Evolutionary conservation across 2,888 invertebrate species (phyloP), one percentile per base, ranked within the genome.

Genomic region (Sphinx pinastri): DNA sequence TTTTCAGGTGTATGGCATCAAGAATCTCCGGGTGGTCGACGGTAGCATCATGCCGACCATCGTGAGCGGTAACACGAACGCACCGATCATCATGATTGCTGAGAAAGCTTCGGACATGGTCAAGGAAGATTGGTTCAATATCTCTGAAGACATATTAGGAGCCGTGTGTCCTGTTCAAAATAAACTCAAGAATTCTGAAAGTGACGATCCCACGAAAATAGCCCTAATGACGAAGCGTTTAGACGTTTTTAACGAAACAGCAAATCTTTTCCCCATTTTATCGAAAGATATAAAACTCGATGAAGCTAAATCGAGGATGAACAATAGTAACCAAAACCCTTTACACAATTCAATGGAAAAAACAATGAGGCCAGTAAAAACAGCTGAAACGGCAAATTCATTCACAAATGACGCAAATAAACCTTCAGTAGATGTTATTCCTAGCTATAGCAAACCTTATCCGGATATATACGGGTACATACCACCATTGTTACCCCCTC

Each of bases 101-200:
- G 98, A 98, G 82, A 97, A 97, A 80, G 97, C 96, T 0, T 94
- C 97, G 0, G 97, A 98, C 80, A 95, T 98, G 95, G 97, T 98
- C 76, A 97, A 97, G 83, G 95, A 96, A 83, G 96, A 97, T 75
- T 97, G 97, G 96, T 73, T 75, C 11, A 82, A 83, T 25, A 71
- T 70, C 2, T 68, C 57, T 4, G 67, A 68, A 51, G 76, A 82
- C n/a, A 78, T 81, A 25, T 25, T 25, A 67, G 73, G 77, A 51
- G 70, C 75, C 8, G 74, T 73, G 0, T 88, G 86, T 58, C 76
- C 79, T 5, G 59, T 74, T 2, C 74, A 77, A 69, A 75, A 76
- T 59, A 71, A 77, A 16, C 57, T 73, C 0, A 84, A 83, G 70
- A 79, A 76, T 51, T 72, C 80, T 0, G 81, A 83, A 71, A 73